Base-by-base conservation (phyloP, 2,113 vertebrate genomes). In the Ophthalmolycus amberensis region DNA sequence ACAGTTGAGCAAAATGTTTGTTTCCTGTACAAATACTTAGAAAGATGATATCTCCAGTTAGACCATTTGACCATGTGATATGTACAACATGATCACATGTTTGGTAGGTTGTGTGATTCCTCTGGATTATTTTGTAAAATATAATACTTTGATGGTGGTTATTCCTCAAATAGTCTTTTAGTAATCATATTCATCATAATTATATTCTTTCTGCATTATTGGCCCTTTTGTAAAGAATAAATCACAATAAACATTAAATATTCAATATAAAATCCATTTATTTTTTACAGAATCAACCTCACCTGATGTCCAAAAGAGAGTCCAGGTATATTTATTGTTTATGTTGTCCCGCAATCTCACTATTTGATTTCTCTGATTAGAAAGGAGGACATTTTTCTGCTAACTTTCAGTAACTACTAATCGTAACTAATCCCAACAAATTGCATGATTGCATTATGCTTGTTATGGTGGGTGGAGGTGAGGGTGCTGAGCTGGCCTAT, bases 241-340 rank as follows among this genome's bases (percentile, higher is more conserved):
- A 58, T 62, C 48, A 66, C 42, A 78, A 32, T 29, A 56, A 75
- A 63, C 34, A 18, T 63, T 56, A 79, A 62, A 75, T 79, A 72
- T 91, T 90, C 87, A 85, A 89, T 84, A 91, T 91, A 76, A 93
- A 93, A 93, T 94, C 68, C 86, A 86, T 94, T 92, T 87, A 82
- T 97, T 94, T 93, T 94, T 96, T 95, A 42, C 94, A 96, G 95
- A 96, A 92, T 94, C 91, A 22, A 88, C 91, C 67, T 88, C 90
- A 56, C 80, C 94, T 90, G 89, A 94, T 77, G 95, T 90, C 94
- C 93, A 93, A 95, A 95, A 94, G 91, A 91, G 77, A 91, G 87
- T 79, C 89, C 91, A 95, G 95, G 95, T 95, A 96, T 93, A 90
- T 86, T 87, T 87, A 46, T 75, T 79, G 22, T 81, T 85, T 88